Conservation (phyloP, 30 jellyfish, hydroid and myxozoan genomes). For the Turritopsis dohrnii region DNA sequence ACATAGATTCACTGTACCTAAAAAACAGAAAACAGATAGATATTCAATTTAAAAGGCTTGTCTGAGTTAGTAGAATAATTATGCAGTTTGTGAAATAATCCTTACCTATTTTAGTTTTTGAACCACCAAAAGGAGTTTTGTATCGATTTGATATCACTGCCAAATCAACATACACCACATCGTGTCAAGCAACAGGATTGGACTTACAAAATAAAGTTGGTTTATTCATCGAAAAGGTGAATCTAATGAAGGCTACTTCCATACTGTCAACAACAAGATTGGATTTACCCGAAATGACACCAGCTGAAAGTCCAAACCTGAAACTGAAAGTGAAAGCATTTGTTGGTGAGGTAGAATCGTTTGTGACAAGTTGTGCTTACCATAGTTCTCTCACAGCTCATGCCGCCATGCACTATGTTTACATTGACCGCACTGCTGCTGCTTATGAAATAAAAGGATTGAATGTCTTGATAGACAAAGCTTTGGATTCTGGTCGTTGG, state of each 20-base stretch:
- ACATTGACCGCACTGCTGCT: background rate
- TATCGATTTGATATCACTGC: background rate
- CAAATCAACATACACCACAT: background rate
- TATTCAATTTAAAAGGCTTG: too few species aligned
- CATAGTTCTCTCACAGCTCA: background rate
- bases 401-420: background rate
- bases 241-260: background rate
- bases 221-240: background rate
- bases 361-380: background rate
- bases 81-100: too few species aligned
- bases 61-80: too few species aligned
- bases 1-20: too few species aligned
- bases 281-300: background rate
- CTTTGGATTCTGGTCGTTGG: background rate
- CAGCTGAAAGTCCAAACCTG: background rate
- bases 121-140: background rate
- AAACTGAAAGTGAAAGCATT: background rate
- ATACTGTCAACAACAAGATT: constrained; percentile 1
- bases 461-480: background rate
- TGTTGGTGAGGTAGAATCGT: background rate
- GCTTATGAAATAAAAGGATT: background rate
- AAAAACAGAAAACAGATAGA: too few species aligned
- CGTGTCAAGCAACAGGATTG: background rate
- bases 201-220: background rate
- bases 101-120: constrained; percentile 1